Conservation (phyloP, 2,888 invertebrate species). For the Caradrina clavipalpis region DNA sequence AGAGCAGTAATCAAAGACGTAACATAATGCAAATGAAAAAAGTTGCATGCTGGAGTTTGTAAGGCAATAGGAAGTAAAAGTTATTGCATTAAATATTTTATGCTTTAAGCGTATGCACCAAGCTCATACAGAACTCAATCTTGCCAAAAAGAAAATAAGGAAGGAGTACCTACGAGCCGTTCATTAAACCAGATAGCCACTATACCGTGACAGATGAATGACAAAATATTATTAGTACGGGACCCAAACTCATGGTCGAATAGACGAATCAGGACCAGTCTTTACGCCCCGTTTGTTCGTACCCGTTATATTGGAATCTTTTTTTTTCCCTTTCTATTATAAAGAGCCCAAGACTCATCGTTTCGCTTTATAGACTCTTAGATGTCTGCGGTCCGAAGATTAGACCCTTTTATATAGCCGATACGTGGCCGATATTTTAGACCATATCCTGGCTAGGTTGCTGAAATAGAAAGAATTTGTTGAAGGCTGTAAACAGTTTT, state of each 20-base stretch:
- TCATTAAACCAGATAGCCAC: conserved; percentile 37
- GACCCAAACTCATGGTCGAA: conserved; percentile 74
- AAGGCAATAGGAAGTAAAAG: no score
- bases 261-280: conserved; percentile 72
- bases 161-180: conserved; percentile 11
- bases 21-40: no score
- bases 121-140: background rate
- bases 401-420: conserved; percentile 63
- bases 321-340: conserved; percentile 75
- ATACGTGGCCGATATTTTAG: conserved; percentile 62
- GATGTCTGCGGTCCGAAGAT: conserved; percentile 64
- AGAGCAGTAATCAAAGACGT: no score
- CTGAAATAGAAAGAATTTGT: conserved; percentile 49
- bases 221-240: conserved; percentile 65
- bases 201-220: conserved; percentile 58
- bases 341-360: conserved; percentile 65
- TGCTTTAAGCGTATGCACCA: background rate
- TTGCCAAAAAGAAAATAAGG: conserved; percentile 31
- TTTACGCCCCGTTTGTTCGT: conserved; percentile 70
- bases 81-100: no score
- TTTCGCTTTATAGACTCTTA: conserved; percentile 63
- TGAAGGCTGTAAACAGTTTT: conserved; percentile 40
- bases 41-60: no score
- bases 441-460: conserved; percentile 46
- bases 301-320: conserved; percentile 78